Percentiles rank a stretch among this genome's conserved stretches.
Conservation (phyloP, 2,797 vertebrate species). For the Sebastolobus alascanus region DNA sequence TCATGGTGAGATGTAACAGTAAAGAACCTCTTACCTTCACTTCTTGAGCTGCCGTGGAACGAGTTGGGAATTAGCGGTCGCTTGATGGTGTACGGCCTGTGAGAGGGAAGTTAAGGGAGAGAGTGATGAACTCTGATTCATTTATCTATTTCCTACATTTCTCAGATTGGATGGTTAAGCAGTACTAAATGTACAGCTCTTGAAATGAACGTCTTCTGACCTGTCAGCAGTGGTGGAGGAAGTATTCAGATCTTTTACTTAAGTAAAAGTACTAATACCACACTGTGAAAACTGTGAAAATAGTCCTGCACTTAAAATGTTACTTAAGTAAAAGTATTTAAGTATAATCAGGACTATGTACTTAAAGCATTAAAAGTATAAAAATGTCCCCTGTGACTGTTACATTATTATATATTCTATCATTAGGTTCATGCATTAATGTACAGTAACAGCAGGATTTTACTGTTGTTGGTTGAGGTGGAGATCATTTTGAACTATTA, state of each 20-base stretch:
- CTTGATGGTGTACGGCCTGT: constrained; percentile 90
- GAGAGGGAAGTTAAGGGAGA: constrained; percentile 7
- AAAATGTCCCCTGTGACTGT: too few species aligned
- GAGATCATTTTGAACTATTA: neutral
- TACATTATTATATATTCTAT: neutral
- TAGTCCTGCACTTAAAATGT: neutral
- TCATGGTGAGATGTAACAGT: neutral
- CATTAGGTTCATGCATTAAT: neutral
- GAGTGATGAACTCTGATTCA: neutral
- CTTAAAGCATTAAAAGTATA: neutral
- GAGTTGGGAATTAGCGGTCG: constrained; percentile 88
- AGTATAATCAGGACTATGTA: neutral
- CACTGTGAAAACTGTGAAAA: neutral
- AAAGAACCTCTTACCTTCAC: constrained; percentile 77
- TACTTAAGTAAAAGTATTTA: neutral
- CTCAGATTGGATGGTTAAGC: neutral
- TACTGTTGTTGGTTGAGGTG: too few species aligned
- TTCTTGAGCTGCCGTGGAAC: constrained; percentile 74
- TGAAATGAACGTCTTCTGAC: neutral
- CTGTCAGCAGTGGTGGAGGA: neutral
- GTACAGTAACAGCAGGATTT: neutral
- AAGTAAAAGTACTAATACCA: neutral
- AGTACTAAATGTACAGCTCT: neutral
- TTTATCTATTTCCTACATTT: neutral
- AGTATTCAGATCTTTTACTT: neutral